Percentiles rank a stretch among this genome's conserved stretches.
phyloP scores from a whole-genome alignment of 2,888 invertebrate species.

The Xylota sylvarum region DNA sequence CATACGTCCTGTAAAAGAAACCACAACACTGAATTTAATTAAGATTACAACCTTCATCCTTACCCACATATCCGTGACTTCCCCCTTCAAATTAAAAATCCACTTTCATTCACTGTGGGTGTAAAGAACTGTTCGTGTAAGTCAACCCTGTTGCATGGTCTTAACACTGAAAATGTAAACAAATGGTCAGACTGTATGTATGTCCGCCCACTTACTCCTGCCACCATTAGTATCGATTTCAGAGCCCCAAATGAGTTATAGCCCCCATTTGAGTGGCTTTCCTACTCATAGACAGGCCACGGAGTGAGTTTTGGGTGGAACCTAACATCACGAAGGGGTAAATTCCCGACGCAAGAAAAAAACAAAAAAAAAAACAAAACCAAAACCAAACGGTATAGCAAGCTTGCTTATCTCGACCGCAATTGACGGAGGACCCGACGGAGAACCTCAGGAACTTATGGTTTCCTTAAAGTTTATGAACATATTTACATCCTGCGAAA shows the following conservation, averaged over 20 bases:
- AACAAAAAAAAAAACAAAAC: background rate
- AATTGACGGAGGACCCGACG: constrained; percentile 22
- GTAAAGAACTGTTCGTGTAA: constrained; percentile 8
- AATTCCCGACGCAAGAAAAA: constrained; percentile 10
- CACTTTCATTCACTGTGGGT: constrained; percentile 1
- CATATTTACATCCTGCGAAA: constrained; percentile 30
- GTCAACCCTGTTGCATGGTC: constrained; percentile 36
- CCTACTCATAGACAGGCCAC: constrained; percentile 1
- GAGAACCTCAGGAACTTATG: constrained; percentile 37
- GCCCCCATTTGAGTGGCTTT: constrained; percentile 20
- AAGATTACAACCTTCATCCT: constrained; percentile 16
- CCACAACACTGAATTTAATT: constrained; percentile 16
- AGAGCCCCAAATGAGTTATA: constrained; percentile 14
- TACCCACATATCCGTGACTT: background rate
- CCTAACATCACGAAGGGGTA: constrained; percentile 18
- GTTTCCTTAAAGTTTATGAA: constrained; percentile 43
- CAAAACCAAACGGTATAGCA: background rate
- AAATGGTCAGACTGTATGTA: constrained; percentile 26
- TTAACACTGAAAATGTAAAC: constrained; percentile 20
- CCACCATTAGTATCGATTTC: constrained; percentile 28
- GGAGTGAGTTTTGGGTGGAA: constrained; percentile 13
- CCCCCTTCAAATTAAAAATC: background rate
- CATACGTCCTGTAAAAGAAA: background rate
- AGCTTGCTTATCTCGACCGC: constrained; percentile 41
- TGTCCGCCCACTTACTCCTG: background rate